Evolutionary conservation across 2,113 vertebrate species (phyloP).

Genomic region (human): GRCh38 chr6:13053001-13053500

Average conservation of each 20-base stretch:
- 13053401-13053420: slow-evolving; percentile 93
- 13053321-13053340: slow-evolving; percentile 42
- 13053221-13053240: slow-evolving; percentile 58
- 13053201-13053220: neutral
- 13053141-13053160: neutral
- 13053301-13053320: slow-evolving; percentile 67
- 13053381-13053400: slow-evolving; percentile 96
- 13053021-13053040: neutral
- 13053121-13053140: neutral
- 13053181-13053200: neutral
- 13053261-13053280: slow-evolving; percentile 65
- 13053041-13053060: neutral
- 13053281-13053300: slow-evolving; percentile 73
- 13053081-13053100: neutral
- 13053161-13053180: neutral
- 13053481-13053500: slow-evolving; percentile 99
- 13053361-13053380: slow-evolving; percentile 97
- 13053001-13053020: neutral
- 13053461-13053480: slow-evolving; percentile 97
- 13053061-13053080: neutral
- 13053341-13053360: slow-evolving; percentile 57
- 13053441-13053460: slow-evolving; percentile 96
- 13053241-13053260: slow-evolving; percentile 45
- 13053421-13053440: slow-evolving; percentile 96
- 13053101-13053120: too few relatives aligned